A percentile compares a stretch with the other conserved stretches of the same genome.
phyloP scores from a whole-genome alignment of 2,113 vertebrate species.

The Equus przewalskii region DNA sequence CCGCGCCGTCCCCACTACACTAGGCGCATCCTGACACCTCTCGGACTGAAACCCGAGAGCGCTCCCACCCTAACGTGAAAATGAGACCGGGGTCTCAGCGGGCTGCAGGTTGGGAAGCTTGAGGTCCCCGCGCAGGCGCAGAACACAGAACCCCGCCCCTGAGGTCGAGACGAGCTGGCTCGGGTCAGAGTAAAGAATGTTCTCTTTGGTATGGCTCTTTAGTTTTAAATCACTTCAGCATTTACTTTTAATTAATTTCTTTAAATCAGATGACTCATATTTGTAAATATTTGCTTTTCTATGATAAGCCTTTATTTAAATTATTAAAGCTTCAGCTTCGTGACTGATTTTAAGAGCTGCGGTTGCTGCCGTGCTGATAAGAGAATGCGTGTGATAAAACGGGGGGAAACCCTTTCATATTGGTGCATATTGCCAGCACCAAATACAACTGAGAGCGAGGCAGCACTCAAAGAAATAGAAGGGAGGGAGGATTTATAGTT shows the following conservation, averaged over 20 bases:
- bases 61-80: background rate
- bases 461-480: constrained; percentile 1
- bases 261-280: constrained; percentile 69
- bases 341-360: constrained; percentile 75
- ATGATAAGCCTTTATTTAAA: constrained; percentile 85
- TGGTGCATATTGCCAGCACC: background rate
- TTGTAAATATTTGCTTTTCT: constrained; percentile 85
- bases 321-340: constrained; percentile 85
- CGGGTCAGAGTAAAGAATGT: constrained; percentile 45
- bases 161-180: background rate
- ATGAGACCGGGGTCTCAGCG: background rate
- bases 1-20: background rate
- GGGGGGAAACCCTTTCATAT: background rate
- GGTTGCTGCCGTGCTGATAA: constrained; percentile 59
- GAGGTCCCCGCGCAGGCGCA: background rate
- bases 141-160: background rate
- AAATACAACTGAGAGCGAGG: constrained; percentile 72
- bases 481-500: constrained; percentile 66
- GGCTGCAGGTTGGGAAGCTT: background rate
- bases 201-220: constrained; percentile 71
- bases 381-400: constrained; percentile 59
- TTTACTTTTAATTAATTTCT: constrained; percentile 79
- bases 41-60: background rate
- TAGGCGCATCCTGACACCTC: too few relatives aligned
- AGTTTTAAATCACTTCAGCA: constrained; percentile 63